Percentiles rank a stretch among this genome's conserved stretches.
Conservation (phyloP, 2,888 invertebrate species). For the Orthosia gothica region DNA sequence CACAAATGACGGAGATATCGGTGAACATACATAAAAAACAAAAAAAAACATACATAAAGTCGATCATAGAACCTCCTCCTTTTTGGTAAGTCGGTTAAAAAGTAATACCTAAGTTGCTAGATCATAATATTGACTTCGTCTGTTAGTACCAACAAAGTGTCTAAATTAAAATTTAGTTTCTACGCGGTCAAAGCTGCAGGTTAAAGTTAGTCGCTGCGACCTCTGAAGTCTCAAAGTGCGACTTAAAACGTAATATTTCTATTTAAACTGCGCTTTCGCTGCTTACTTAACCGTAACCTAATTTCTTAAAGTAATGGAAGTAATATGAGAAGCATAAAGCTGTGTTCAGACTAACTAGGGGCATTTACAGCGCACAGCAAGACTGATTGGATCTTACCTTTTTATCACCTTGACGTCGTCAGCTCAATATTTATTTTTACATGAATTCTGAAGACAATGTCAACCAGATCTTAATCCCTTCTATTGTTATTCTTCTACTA, state of each 20-base stretch:
- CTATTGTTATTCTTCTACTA: background rate
- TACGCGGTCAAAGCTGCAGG: background rate
- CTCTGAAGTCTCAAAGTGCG: conserved; percentile 30
- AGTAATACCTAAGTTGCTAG: no score
- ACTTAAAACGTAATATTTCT: conserved; percentile 37
- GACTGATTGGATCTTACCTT: background rate
- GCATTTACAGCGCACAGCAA: background rate
- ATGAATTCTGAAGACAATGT: no score
- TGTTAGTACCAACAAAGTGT: conserved; percentile 3
- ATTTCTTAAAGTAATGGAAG: conserved; percentile 40
- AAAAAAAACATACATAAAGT: no score
- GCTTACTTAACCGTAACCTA: conserved; percentile 42
- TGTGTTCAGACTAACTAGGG: background rate
- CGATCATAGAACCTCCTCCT: no score
- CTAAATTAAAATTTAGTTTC: conserved; percentile 5
- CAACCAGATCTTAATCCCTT: no score
- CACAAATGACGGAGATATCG: no score
- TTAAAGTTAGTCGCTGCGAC: conserved; percentile 7
- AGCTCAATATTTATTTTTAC: background rate
- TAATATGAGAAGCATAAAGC: conserved; percentile 31
- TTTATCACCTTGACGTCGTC: no score
- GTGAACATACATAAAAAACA: no score
- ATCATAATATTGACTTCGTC: background rate
- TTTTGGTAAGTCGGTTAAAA: no score
- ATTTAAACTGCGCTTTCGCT: conserved; percentile 28